A percentile compares a stretch with the other conserved stretches of the same genome.
Conservation (phyloP, 2,888 invertebrate genomes). For the Iphiclides podalirius region DNA sequence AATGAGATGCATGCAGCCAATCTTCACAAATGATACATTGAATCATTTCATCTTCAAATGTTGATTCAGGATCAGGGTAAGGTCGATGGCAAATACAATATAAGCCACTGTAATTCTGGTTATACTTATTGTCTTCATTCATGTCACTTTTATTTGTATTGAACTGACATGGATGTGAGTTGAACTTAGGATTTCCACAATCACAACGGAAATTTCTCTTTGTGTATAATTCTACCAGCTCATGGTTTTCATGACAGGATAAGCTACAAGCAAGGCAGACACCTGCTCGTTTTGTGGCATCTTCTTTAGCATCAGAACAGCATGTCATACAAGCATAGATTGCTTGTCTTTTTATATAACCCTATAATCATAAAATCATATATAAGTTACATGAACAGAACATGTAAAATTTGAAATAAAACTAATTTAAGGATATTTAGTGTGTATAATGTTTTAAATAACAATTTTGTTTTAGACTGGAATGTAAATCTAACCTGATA, state of each 20-base stretch:
- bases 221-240: conserved; percentile 96
- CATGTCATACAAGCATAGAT: conserved; percentile 97
- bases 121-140: conserved; percentile 89
- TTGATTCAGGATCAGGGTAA: conserved; percentile 95
- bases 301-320: conserved; percentile 81
- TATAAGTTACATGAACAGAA: too few species aligned
- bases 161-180: conserved; percentile 84
- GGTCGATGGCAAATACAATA: conserved; percentile 96
- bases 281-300: conserved; percentile 85
- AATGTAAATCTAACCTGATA: too few species aligned
- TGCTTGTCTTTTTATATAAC: conserved; percentile 95
- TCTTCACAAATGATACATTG: conserved; percentile 98
- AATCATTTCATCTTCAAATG: conserved; percentile 93
- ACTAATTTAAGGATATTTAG: too few species aligned
- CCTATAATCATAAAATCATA: conserved; percentile 78
- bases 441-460: too few species aligned
- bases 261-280: conserved; percentile 97
- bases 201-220: conserved; percentile 98
- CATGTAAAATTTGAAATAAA: too few species aligned
- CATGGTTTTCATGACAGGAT: conserved; percentile 97
- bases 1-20: conserved; percentile 94
- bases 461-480: too few species aligned
- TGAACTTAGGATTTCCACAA: conserved; percentile 92
- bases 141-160: conserved; percentile 80
- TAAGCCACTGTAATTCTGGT: conserved; percentile 95